Evolutionary conservation across 2,113 vertebrate genomes (phyloP), one percentile per base, ranked within the genome.

Genomic region (Struthio camelus): DNA sequence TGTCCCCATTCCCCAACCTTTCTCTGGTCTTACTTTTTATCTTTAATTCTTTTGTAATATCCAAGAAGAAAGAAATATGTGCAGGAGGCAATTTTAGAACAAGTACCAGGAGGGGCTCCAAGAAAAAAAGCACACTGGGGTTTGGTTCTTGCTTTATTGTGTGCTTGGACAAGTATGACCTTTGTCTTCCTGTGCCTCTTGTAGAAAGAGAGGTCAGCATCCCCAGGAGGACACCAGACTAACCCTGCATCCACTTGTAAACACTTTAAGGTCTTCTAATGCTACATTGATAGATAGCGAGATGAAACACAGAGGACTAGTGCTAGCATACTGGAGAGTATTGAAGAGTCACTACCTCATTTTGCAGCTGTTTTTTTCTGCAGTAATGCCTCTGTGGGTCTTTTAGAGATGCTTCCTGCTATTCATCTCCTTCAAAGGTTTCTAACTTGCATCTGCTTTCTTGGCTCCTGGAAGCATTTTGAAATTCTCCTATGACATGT

Each of bases 311-410:
- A 76, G 91, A 88, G 82, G 91, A 95, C 89, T 86, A 81, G 65
- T 84, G 89, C 96, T 90, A 93, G 91, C 93, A 38, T 94, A 95
- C 44, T 51, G 95, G 93, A 95, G 86, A 94, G 82, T 83, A 96
- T 61, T 97, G 95, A 93, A 95, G 95, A 97, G 90, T 88, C 94
- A 97, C 96, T 97, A 97, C 93, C 87, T 97, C 97, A 97, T 97
- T 97, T 96, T 96, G 94, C 96, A 97, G 95, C 94, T 96, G 89
- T 50, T 94, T 97, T 70, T 95, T 95, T 83, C 96, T 96, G 94
- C 91, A 96, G 93, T 95, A 97, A 96, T 97, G 96, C 95, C 69
- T 4, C 83, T 94, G 95, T 95, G 93, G 94, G 91, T 97, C 96
- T 97, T 95, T 97, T 86, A 96, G 94, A 94, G 82, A 91, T 85